A percentile compares a stretch with the other conserved stretches of the same genome.
Conservation (phyloP, 1,140 invertebrate genomes). For the Trissolcus basalis region DNA sequence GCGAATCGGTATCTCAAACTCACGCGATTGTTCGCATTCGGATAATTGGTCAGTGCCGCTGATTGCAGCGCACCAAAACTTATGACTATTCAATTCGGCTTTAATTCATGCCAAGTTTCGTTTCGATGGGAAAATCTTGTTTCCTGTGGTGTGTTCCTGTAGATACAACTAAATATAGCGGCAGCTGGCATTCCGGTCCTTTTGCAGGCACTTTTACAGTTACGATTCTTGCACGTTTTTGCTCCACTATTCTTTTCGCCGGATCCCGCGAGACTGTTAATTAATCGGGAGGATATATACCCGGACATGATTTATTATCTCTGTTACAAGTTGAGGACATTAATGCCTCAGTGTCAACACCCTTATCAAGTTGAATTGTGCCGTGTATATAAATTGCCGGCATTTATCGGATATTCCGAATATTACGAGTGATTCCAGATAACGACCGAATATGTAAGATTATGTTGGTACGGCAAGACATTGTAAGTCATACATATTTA, state of each 20-base stretch:
- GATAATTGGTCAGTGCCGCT: constrained; percentile 18
- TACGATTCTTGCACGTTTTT: constrained; percentile 15
- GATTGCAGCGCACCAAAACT: too few species aligned
- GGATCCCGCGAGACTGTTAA: constrained; percentile 10
- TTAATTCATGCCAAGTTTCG: constrained; percentile 34
- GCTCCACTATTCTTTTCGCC: constrained; percentile 6
- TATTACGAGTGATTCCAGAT: constrained; percentile 49
- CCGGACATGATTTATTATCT: constrained; percentile 28
- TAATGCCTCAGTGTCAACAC: constrained; percentile 50
- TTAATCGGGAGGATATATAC: constrained; percentile 23
- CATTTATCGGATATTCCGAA: constrained; percentile 54
- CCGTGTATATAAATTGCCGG: constrained; percentile 51
- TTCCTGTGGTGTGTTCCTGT: constrained; percentile 12
- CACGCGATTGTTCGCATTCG: constrained; percentile 18
- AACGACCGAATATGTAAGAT: constrained; percentile 49
- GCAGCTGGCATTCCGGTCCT: constrained; percentile 8
- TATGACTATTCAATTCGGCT: constrained; percentile 4
- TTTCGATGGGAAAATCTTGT: constrained; percentile 40
- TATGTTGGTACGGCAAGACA: constrained; percentile 49
- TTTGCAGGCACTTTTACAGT: constrained; percentile 28
- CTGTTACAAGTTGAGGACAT: constrained; percentile 23
- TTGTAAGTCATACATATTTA: constrained; percentile 56
- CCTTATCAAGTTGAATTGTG: constrained; percentile 48
- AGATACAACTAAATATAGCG: constrained; percentile 9
- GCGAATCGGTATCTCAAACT: constrained; percentile 39